phyloP scores from a whole-genome alignment of 2,797 vertebrate species.

The Bucorvus abyssinicus region DNA sequence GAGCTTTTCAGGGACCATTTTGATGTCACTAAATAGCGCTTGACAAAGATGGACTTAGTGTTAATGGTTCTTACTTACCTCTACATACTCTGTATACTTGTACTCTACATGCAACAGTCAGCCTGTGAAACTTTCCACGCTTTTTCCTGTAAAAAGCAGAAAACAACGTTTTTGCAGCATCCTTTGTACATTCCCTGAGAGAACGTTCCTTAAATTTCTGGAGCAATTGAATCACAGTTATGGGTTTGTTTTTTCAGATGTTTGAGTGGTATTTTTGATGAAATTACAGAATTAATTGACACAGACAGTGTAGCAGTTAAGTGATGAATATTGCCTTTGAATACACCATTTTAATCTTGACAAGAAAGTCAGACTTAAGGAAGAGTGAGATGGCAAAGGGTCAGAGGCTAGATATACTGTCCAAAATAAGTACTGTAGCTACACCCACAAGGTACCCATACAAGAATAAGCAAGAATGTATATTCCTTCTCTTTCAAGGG shows the following conservation, averaged over 20 bases:
- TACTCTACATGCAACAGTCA: not conserved
- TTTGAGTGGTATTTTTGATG: not conserved
- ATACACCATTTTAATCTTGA: not conserved
- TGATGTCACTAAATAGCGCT: slow-evolving; percentile 14
- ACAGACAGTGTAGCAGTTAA: not conserved
- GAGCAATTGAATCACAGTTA: not conserved
- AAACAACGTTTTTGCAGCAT: not conserved
- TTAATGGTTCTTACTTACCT: not conserved
- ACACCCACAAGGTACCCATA: not conserved
- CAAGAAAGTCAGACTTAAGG: not conserved
- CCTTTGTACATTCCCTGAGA: not conserved
- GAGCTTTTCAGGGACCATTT: slow-evolving; percentile 33
- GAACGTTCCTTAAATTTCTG: not conserved
- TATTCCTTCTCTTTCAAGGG: not conserved
- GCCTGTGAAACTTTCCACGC: not conserved
- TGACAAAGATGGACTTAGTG: not conserved
- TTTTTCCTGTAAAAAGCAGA: not conserved
- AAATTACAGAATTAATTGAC: not conserved
- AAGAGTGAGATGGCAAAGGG: not conserved
- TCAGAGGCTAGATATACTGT: not conserved
- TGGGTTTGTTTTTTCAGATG: not conserved
- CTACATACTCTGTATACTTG: not conserved
- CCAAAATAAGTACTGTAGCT: not conserved
- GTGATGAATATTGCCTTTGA: not conserved
- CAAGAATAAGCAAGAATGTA: not conserved